Base-by-base conservation (phyloP, 2,797 vertebrate genomes). In the Pelobates cultripes region DNA sequence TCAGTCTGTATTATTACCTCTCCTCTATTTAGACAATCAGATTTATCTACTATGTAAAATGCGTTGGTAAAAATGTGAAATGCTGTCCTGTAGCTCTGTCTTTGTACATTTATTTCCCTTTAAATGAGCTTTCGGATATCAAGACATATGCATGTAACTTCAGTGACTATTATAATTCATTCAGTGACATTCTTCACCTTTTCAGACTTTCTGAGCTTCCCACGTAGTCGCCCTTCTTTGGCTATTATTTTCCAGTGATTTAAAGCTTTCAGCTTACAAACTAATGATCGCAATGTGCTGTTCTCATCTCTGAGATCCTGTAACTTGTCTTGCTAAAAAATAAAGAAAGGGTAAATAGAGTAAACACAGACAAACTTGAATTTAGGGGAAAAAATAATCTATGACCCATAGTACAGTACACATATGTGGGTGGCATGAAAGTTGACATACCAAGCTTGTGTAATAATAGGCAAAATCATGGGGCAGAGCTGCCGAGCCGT, bases 261-360 rank as follows among this genome's bases (percentile, higher is more conserved):
- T 84, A 94, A 85, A 72, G 88, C 87, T 88, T 88, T 94, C 68
- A 89, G 71, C 78, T 94, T 91, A 84, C 88, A 80, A 60, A 93
- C 75, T 81, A 94, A 83, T 47, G 88, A 68, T 0, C 79, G 81
- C 85, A 95, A 85, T 53, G 79, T 81, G 43, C 28, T 85, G 45
- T 90, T 92, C 87, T 94, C 93, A 84, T 85, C 84, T 75, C 64
- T 44, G 53, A 91, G n/a, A 47, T 89, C 80, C 57, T 89, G 87
- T 84, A 94, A 87, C 41, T 92, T 89, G 53, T 92, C 89, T 88
- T 91, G 92, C 92, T 93, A 43, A 84, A 85, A 61, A 72, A 64
- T 28, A 64, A 40, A 64, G 2, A 64, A 13, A 43, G 12, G 4
- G 13, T 8, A 47, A 42, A 45, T 40, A 63, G 10, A 51, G 2